Evolutionary conservation across 2,797 vertebrate genomes (phyloP).

Genomic region (Tokudaia tokunoshimensis): DNA sequence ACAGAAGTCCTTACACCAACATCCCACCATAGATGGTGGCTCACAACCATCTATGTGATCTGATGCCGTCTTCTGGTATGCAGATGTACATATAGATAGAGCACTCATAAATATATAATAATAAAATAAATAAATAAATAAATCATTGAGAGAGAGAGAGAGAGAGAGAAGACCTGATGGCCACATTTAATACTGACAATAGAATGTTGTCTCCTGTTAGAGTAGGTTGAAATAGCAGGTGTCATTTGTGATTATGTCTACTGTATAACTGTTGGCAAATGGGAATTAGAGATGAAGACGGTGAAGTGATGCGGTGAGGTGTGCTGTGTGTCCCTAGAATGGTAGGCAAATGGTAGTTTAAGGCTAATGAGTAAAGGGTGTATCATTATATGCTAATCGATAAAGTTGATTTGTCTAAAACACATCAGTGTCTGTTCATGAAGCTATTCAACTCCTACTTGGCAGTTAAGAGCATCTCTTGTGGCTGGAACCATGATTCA

Average conservation of each 20-base stretch:
- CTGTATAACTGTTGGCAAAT: not conserved
- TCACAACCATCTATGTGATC: not conserved
- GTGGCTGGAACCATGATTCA: not conserved
- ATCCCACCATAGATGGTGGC: not conserved
- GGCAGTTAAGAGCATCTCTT: not conserved
- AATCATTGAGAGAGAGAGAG: no score
- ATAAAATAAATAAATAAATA: no score
- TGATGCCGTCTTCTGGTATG: not conserved
- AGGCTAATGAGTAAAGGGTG: not conserved
- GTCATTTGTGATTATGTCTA: not conserved
- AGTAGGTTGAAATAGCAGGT: not conserved
- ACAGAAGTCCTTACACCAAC: not conserved
- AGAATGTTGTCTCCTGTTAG: not conserved
- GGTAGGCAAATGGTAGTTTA: not conserved
- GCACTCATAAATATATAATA: not conserved
- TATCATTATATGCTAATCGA: not conserved
- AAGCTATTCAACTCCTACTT: not conserved
- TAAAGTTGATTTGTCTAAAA: not conserved
- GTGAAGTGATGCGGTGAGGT: not conserved
- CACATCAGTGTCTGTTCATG: not conserved
- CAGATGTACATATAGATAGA: not conserved
- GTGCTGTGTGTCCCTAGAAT: not conserved
- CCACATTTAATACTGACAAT: not conserved
- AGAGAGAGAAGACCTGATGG: not conserved
- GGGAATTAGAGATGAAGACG: not conserved